A percentile compares a stretch with the other conserved stretches of the same genome.
Evolutionary conservation across 2,888 invertebrate genomes (phyloP).

Genomic region (Lamellibrachia columna): DNA sequence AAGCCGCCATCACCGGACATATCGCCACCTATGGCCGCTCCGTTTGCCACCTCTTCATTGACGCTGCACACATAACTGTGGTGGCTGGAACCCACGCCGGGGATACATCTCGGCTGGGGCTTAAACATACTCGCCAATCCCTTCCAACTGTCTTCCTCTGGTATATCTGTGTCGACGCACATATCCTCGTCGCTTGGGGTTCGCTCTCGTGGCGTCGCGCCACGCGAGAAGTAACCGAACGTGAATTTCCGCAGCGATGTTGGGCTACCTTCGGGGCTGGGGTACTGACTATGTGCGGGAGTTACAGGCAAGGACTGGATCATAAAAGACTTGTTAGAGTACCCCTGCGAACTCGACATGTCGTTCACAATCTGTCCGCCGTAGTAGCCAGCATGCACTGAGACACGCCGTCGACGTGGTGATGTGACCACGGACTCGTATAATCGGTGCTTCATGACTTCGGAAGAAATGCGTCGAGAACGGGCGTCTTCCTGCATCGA

Average conservation of each 20-base stretch:
- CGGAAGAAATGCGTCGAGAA: conserved; percentile 40
- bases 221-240: conserved; percentile 39
- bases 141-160: conserved; percentile 36
- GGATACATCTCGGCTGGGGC: conserved; percentile 40
- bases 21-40: neutral
- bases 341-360: neutral
- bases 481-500: conserved; percentile 41
- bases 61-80: neutral
- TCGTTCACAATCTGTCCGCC: conserved; percentile 27
- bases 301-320: conserved; percentile 43
- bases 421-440: conserved; percentile 42
- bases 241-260: conserved; percentile 33
- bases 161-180: conserved; percentile 24
- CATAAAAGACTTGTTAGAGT: conserved; percentile 32
- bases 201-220: conserved; percentile 30
- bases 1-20: neutral
- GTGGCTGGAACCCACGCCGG: conserved; percentile 25
- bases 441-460: conserved; percentile 44
- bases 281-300: conserved; percentile 38
- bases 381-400: conserved; percentile 31
- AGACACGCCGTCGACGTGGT: conserved; percentile 30
- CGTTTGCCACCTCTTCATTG: neutral
- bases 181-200: conserved; percentile 33
- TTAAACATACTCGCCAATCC: conserved; percentile 42
- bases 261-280: conserved; percentile 38